Evolutionary conservation across 2,888 invertebrate genomes (phyloP), one percentile per base, ranked within the genome.

Genomic region (Zonitis immaculata): DNA sequence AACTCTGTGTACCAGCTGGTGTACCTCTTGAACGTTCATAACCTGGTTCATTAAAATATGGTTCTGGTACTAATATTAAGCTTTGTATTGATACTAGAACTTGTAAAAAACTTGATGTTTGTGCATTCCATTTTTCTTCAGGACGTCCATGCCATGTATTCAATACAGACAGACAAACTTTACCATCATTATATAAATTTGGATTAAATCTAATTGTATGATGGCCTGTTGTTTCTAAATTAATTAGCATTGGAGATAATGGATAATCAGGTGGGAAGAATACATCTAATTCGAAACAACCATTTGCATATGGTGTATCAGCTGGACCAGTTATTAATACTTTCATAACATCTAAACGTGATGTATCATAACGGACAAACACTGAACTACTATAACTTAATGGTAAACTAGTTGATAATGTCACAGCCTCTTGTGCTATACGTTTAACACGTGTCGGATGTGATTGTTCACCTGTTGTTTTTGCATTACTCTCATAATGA

Each of bases 81-180:
- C 92, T 92, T 77, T 95, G 94, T 73, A 95, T 94, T 12, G 94
- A 94, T 35, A 95, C 94, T 69, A 95, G 81, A 58, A 95, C 93
- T 87, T 90, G 89, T 56, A 95, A 80, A 72, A 96, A 94, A 74
- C 93, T 94, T 42, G 94, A 95, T 0, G 95, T 95, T 74, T 94
- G 92, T 57, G 95, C 89, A 78, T 94, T 95, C 95, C 95, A 96
- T 75, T 95, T 94, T 77, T 96, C 96, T 77, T 95, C 95, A 20
- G 95, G 95, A 49, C 95, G 80, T 6, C 95, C 95, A 75, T 95
- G 95, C 95, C 95, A 96, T 2, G 95, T 96, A 78, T 95, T 95
- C 61, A 96, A 80, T 60, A 96, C 92, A 63, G 94, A 94, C 71
- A 96, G 86, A 76, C 95, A 96, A 56, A 90, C 91, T 81, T 95